Base-by-base conservation (phyloP, 2,888 invertebrate species). In the Barypeithes pellucidus region DNA sequence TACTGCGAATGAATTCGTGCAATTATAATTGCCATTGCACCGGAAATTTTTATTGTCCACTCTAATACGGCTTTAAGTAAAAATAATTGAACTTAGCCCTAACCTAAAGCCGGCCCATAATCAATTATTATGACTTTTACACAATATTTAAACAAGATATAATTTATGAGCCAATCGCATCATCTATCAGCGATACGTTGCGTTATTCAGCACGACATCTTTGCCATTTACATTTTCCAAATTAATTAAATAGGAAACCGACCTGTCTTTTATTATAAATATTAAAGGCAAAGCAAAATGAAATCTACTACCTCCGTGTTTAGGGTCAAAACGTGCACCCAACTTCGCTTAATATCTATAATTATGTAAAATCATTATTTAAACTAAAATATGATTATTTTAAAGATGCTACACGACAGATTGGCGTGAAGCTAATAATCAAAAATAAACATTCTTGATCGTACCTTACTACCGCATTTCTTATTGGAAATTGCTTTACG, bases 301-400 rank as follows among this genome's bases (percentile, higher is more conserved):
- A 62, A 63, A 70, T 67, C 61, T 45, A 62, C 65, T 62, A 62
- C 62, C 67, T 69, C 67, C 43, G 47, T 57, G 67, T 69, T 65
- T 66, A 47, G 71, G 71, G 75, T 71, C 75, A 75, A 71, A 75
- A 67, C 71, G 75, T 75, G 75, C 39, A 67, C 63, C 18, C 63
- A 57, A 70, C 60, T 67, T 45, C 8, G 18, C 39, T 62, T 74
- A 74, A 70, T 75, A 36, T 59, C 62, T 75, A 71, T 67, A 75
- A 75, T 74, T 74, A 74, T 54, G 52, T 62, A 62, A 50, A 70
- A 74, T 75, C 63, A 70, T 71, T 62, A 71, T 71, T 75, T 75
- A 63, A 71, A 41, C 63, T 71, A 60, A 67, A 75, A 62, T 66
- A 67, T 67, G 62, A 71, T 67, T 71, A 67, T 71, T 75, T 71